These are phyloP conservation scores for Chiloscyllium plagiosum DNA, from an alignment of 2,113 vertebrate species.

Conservation along the genomic window DNA sequence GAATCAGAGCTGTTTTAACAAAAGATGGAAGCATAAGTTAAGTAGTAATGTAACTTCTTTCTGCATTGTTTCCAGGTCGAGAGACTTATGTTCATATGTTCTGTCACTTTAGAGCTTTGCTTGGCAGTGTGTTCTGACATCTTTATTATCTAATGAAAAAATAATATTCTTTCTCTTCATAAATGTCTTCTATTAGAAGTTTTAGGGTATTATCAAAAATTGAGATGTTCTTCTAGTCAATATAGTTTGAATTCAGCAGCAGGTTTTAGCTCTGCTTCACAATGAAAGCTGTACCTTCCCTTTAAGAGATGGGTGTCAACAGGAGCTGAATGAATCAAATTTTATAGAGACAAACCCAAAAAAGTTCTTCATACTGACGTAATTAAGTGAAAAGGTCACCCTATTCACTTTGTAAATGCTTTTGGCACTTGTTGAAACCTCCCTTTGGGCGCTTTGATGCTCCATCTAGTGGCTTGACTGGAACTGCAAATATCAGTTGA, in stretches of 20 bases:
- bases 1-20: background rate
- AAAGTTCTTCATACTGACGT: background rate
- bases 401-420: background rate
- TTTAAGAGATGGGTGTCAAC: background rate
- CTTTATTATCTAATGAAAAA: background rate
- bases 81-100: background rate
- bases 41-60: background rate
- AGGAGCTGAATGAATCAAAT: background rate
- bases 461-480: background rate
- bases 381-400: background rate
- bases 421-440: background rate
- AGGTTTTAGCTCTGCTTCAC: background rate
- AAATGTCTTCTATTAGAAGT: background rate
- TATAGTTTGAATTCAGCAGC: background rate
- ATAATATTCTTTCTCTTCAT: background rate
- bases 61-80: background rate
- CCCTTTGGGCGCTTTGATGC: background rate
- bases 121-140: background rate
- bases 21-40: background rate
- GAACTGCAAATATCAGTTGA: background rate
- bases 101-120: background rate
- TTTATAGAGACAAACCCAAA: background rate
- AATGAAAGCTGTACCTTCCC: background rate
- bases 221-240: background rate
- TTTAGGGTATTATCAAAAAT: background rate